Percentiles rank a stretch among this genome's conserved stretches.
phyloP scores from a whole-genome alignment of 2,113 vertebrate genomes.

The Prietella phreatophila region DNA sequence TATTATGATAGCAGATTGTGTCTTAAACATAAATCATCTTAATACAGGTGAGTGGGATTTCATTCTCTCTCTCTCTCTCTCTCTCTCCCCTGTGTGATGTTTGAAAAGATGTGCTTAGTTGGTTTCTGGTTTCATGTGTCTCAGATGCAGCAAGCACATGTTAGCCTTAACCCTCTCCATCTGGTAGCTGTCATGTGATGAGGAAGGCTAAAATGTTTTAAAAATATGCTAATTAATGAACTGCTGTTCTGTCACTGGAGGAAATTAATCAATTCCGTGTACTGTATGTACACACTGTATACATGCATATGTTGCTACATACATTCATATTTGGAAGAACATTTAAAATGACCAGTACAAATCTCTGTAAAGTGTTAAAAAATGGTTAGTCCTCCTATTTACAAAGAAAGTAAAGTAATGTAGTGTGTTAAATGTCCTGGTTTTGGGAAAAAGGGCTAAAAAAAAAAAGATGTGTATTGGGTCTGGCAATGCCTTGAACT shows the following conservation, averaged over 20 bases:
- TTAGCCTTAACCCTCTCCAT: not conserved
- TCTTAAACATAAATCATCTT: not conserved
- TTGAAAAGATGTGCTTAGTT: not conserved
- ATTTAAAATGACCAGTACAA: not conserved
- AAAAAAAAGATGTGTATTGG: slow-evolving; percentile 51
- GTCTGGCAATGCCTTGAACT: slow-evolving; percentile 49
- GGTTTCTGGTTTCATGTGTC: not conserved
- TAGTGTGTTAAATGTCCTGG: not conserved
- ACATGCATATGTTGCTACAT: not conserved
- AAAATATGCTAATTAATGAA: too few relatives aligned
- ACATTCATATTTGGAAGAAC: not conserved
- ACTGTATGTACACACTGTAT: not conserved
- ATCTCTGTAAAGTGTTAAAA: not conserved
- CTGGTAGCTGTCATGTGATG: not conserved
- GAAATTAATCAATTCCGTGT: not conserved
- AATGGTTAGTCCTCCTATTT: not conserved
- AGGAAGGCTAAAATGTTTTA: not conserved
- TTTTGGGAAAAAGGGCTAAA: slow-evolving; percentile 32
- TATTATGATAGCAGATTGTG: not conserved
- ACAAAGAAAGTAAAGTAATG: not conserved
- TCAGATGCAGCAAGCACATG: not conserved
- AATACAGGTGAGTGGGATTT: not conserved
- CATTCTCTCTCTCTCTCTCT: not conserved
- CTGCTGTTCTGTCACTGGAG: too few relatives aligned
- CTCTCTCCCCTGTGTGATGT: not conserved